Percentiles rank a stretch among this genome's conserved stretches.
Conservation (phyloP, 2,797 vertebrate species). For the Salarias fasciatus region DNA sequence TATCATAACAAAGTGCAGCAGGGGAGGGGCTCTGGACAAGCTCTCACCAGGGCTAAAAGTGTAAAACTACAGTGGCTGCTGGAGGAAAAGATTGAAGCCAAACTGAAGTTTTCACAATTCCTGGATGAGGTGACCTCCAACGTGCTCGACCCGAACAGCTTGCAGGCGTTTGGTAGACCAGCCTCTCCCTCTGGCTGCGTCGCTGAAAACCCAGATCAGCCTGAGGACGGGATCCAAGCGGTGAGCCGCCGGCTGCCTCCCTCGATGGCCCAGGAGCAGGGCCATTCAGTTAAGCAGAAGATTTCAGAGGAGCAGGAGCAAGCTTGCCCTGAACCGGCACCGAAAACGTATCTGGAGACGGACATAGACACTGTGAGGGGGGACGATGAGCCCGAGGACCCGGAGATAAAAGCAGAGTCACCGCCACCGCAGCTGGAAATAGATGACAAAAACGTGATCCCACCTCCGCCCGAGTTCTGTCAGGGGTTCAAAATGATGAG, state of each 20-base stretch:
- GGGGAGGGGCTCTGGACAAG: conserved; percentile 50
- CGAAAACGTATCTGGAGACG: conserved; percentile 68
- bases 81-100: conserved; percentile 79
- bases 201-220: conserved; percentile 12
- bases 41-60: conserved; percentile 33
- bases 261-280: conserved; percentile 57
- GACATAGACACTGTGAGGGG: conserved; percentile 73
- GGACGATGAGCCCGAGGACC: conserved; percentile 43
- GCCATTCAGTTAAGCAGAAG: conserved; percentile 19
- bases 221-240: conserved; percentile 33
- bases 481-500: conserved; percentile 56
- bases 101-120: conserved; percentile 89
- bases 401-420: conserved; percentile 35
- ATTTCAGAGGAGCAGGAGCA: conserved; percentile 69
- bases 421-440: conserved; percentile 12
- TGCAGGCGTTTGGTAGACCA: conserved; percentile 77
- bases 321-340: conserved; percentile 33
- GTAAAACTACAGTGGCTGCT: conserved; percentile 62
- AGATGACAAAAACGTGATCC: conserved; percentile 47
- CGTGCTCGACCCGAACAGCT: conserved; percentile 81
- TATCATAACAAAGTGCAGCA: conserved; percentile 6
- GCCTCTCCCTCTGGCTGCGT: conserved; percentile 24
- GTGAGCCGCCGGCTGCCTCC: conserved; percentile 24
- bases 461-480: conserved; percentile 68
- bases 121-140: conserved; percentile 88